These are phyloP conservation scores for Saccopteryx leptura DNA, from an alignment of 2,113 vertebrate genomes.

Conservation along the genomic window DNA sequence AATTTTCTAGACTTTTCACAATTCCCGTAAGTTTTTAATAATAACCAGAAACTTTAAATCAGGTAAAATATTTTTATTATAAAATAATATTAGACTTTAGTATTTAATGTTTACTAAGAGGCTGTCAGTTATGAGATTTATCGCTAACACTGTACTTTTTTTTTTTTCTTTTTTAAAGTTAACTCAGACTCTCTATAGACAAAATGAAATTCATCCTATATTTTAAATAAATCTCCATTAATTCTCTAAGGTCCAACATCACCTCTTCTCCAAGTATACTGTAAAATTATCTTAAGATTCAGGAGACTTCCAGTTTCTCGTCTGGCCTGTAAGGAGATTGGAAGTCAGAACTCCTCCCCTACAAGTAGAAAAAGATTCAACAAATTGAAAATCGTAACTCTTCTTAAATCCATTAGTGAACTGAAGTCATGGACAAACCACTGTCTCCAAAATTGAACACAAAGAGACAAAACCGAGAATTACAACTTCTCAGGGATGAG, in stretches of 20 bases:
- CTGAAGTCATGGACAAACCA: neutral
- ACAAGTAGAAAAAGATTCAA: neutral
- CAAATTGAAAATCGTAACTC: neutral
- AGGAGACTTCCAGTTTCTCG: neutral
- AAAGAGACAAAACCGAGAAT: neutral
- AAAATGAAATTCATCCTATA: neutral
- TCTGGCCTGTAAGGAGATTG: neutral
- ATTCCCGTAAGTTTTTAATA: neutral
- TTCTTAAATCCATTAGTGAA: neutral
- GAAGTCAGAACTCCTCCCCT: neutral
- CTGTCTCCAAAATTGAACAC: neutral
- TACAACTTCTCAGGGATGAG: neutral
- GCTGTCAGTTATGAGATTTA: neutral
- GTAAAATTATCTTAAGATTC: neutral
- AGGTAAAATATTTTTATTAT: neutral
- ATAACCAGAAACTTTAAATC: slow-evolving; percentile 14
- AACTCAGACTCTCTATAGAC: neutral
- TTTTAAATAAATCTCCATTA: neutral
- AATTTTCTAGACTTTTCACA: slow-evolving; percentile 20
- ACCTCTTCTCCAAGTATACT: neutral
- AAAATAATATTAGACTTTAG: neutral
- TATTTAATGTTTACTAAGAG: neutral
- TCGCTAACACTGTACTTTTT: neutral
- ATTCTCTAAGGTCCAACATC: neutral
- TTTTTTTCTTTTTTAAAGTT: neutral